A percentile compares a stretch with the other conserved stretches of the same genome.
phyloP scores from a whole-genome alignment of 2,888 invertebrate species.

The Rhogogaster chlorosoma region DNA sequence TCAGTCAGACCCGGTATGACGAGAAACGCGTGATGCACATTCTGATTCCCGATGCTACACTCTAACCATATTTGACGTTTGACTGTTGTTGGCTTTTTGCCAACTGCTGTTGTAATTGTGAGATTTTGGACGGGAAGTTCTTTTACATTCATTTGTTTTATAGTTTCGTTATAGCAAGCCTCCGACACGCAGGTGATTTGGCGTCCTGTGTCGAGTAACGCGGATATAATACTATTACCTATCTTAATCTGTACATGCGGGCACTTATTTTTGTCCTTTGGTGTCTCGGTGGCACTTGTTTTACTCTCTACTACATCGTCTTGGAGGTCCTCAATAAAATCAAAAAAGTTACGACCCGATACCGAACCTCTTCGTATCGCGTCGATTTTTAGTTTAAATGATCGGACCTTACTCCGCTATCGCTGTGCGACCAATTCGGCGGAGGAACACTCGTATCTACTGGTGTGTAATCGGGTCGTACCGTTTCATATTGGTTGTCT shows the following conservation, averaged over 20 bases:
- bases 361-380: too few relatives aligned
- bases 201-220: slow-evolving; percentile 42
- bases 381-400: too few relatives aligned
- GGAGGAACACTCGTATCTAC: slow-evolving; percentile 30
- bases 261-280: neutral
- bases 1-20: slow-evolving; percentile 55
- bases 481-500: neutral
- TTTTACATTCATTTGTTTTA: slow-evolving; percentile 36
- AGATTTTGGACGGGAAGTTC: slow-evolving; percentile 54
- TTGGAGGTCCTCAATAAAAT: slow-evolving; percentile 46
- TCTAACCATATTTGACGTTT: slow-evolving; percentile 51
- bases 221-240: neutral
- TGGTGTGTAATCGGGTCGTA: neutral
- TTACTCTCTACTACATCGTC: neutral
- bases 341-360: too few relatives aligned
- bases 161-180: slow-evolving; percentile 35
- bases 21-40: slow-evolving; percentile 48
- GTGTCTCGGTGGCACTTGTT: too few relatives aligned
- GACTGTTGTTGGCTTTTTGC: slow-evolving; percentile 47
- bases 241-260: neutral
- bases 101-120: slow-evolving; percentile 47
- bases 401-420: neutral
- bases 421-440: neutral
- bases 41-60: slow-evolving; percentile 33
- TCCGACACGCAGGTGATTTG: slow-evolving; percentile 51